phyloP scores from a whole-genome alignment of 2,113 vertebrate genomes.

The Pluvianellus socialis region DNA sequence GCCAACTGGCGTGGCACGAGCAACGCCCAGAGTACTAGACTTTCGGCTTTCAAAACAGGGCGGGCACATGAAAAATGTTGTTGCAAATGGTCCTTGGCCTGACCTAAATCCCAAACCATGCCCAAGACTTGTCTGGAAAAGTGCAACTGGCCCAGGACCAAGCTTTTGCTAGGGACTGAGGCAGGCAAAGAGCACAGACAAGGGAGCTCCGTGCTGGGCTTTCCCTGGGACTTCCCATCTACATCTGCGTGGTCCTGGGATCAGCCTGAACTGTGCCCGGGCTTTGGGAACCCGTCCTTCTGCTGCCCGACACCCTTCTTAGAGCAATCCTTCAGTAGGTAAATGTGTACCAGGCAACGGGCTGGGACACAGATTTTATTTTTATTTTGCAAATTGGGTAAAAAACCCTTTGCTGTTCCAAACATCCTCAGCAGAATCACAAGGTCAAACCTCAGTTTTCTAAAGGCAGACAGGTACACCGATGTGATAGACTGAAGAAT shows the following conservation, averaged over 20 bases:
- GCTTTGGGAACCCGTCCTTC: background rate
- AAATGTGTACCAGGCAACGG: background rate
- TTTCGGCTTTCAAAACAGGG: background rate
- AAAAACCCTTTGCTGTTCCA: background rate
- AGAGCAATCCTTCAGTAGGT: background rate
- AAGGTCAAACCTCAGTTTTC: background rate
- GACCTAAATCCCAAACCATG: background rate
- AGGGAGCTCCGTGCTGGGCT: background rate
- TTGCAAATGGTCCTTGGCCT: background rate
- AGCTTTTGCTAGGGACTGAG: background rate
- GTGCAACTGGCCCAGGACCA: background rate
- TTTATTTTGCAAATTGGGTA: background rate
- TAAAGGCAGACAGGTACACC: background rate
- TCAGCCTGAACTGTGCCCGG: background rate
- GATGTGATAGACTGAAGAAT: background rate
- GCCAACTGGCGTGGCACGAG: rapidly evolving
- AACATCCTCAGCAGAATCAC: background rate
- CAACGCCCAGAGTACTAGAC: background rate
- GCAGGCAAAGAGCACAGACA: rapidly evolving
- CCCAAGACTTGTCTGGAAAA: background rate
- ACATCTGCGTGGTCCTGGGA: background rate
- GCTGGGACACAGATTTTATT: background rate
- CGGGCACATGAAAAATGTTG: background rate
- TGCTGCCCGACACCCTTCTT: background rate
- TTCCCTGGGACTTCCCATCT: background rate